phyloP scores from a whole-genome alignment of 1,140 invertebrate genomes.

The Drosophila ohnishii region DNA sequence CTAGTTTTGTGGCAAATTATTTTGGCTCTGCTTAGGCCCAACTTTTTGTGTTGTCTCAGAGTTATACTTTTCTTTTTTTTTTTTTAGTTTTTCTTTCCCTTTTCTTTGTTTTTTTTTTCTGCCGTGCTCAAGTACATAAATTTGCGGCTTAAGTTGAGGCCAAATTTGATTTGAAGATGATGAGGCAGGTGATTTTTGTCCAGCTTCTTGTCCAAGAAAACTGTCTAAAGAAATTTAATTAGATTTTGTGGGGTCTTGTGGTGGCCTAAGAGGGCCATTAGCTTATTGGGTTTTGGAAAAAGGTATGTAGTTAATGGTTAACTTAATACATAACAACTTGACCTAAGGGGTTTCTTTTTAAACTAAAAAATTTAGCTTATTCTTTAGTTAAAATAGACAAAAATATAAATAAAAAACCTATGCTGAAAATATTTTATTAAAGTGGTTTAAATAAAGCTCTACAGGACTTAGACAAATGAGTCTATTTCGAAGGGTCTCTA shows the following conservation, averaged over 20 bases:
- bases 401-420: not conserved
- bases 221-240: conserved; percentile 13
- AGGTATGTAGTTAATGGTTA: not conserved
- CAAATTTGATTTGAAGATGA: conserved; percentile 35
- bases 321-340: not conserved
- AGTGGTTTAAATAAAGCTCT: not conserved
- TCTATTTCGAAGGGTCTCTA: not conserved
- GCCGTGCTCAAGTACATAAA: conserved; percentile 29
- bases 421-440: not conserved
- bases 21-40: conserved; percentile 44
- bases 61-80: conserved; percentile 10
- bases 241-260: conserved; percentile 18
- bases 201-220: not conserved
- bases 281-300: not conserved
- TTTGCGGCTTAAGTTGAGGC: conserved; percentile 23
- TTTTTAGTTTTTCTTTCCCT: conserved; percentile 33
- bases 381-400: not conserved
- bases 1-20: conserved; percentile 55
- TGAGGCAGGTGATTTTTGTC: conserved; percentile 19
- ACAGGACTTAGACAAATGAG: not conserved
- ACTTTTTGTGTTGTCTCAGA: conserved; percentile 55
- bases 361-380: not conserved
- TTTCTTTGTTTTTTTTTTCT: not conserved
- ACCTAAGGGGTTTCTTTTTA: not conserved
- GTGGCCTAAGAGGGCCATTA: not conserved